Conservation (phyloP, 2,797 vertebrate species). For the Falco cherrug region DNA sequence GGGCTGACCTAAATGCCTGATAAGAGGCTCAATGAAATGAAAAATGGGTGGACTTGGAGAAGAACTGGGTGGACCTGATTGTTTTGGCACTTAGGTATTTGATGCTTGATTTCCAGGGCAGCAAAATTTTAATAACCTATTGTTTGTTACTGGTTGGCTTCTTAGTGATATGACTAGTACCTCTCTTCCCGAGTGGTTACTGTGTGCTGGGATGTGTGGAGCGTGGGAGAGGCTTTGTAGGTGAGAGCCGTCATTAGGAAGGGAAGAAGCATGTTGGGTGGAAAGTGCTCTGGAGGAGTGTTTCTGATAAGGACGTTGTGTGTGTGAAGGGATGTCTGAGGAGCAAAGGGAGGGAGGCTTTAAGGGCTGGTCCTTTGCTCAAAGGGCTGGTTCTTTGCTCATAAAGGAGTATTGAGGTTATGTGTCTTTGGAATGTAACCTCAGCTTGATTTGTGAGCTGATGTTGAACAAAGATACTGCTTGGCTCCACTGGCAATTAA, state of each 20-base stretch:
- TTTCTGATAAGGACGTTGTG: neutral
- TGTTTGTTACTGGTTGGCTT: conserved; percentile 12
- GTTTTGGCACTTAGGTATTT: conserved; percentile 49
- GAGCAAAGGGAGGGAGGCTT: neutral
- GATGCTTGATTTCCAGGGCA: conserved; percentile 44
- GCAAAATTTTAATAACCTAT: conserved; percentile 21
- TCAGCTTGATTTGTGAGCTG: neutral
- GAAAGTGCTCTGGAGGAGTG: neutral
- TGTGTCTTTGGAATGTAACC: neutral
- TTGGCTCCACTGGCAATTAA: neutral
- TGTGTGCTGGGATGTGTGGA: neutral
- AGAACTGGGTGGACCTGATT: conserved; percentile 62
- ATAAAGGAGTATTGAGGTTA: neutral
- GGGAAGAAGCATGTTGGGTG: neutral
- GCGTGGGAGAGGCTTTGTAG: fast-evolving
- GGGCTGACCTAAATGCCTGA: conserved; percentile 55
- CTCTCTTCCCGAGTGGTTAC: neutral
- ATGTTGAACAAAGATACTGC: neutral
- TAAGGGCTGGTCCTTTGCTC: neutral
- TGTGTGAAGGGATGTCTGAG: neutral
- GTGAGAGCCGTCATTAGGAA: neutral
- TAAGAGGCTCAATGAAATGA: conserved; percentile 36
- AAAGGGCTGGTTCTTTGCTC: neutral
- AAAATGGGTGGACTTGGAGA: conserved; percentile 55
- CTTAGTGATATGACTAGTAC: neutral